phyloP scores from a whole-genome alignment of 37 sponge, comb jelly and placozoan genomes.

The Crambe crambe region DNA sequence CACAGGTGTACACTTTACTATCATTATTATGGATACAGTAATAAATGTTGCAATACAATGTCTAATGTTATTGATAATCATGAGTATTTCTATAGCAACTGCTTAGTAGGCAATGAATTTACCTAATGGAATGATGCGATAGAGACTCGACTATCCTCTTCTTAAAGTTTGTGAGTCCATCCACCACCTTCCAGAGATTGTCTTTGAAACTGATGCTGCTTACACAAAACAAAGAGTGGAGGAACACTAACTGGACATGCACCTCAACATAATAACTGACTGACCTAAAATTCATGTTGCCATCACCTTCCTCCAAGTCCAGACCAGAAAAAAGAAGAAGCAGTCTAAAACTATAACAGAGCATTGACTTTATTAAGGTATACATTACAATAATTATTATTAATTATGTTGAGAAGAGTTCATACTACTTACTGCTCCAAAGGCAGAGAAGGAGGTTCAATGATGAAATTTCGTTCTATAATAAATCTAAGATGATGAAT shows the following conservation, averaged over 20 bases:
- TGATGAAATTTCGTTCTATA: constrained; percentile 8
- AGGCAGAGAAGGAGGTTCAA: constrained; percentile 9
- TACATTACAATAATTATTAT: neutral
- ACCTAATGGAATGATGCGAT: neutral
- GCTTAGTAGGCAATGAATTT: no score
- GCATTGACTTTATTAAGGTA: neutral
- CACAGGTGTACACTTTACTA: no score
- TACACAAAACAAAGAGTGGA: no score
- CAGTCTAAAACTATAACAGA: neutral
- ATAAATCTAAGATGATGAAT: neutral
- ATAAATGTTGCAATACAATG: no score
- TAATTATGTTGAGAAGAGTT: no score
- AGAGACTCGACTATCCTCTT: neutral
- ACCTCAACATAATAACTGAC: neutral
- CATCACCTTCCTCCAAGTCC: neutral
- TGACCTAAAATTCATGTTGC: neutral
- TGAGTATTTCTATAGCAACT: no score
- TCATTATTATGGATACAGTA: no score
- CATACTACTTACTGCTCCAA: neutral
- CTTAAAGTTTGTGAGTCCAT: neutral
- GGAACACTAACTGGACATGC: no score
- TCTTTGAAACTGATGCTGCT: neutral
- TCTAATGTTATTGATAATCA: no score
- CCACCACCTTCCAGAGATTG: neutral
- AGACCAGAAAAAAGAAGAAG: constrained; percentile 8